Evolutionary conservation across 1,140 invertebrate species (phyloP), one percentile per base, ranked within the genome.

Genomic region (Dendrolimus kikuchii): DNA sequence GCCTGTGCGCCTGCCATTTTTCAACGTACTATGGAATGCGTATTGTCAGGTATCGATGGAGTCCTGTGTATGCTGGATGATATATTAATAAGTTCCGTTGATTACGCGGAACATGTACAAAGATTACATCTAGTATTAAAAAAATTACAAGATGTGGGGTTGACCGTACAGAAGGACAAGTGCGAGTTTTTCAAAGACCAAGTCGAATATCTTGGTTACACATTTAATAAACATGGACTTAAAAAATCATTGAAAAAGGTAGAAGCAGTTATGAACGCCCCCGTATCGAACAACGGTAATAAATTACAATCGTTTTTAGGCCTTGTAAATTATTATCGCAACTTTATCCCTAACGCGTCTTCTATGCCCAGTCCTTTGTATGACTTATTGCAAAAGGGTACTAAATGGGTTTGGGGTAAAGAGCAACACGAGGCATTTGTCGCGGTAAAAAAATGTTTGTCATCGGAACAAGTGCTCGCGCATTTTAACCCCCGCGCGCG

Each of bases 281-380:
- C 53, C 0, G n/a, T 6, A 0, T 54, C 64, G 5, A 44, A 47
- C 36, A 60, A 62, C 52, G 8, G 49, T 41, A 23, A 40, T 55
- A 44, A 74, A 55, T 46, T 59, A 55, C 60, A 46, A 58, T 62
- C 53, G 49, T 64, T 57, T 60, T 53, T 68, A 52, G 74, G 50
- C 60, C 51, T 59, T 37, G 57, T 49, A 54, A 76, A 66, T 75
- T 66, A 54, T 64, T 65, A 64, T 43, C 41, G 74, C 4, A 68
- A 73, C 44, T 89, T 90, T 53, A 67, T 88, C 6, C 69, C 59
- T 5, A 75, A 81, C 50, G 74, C 81, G 10, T 68, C 81, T 2
- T 54, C 53, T 5, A 54, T 77, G 36, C 60, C 77, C 39, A 50
- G 60, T 7, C 85, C 82, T 5, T 57, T 88, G 37, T 61, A 67